These are phyloP conservation scores for Rhynchopsitta pachyrhyncha DNA, from an alignment of 2,113 vertebrate genomes.

Conservation along the genomic window DNA sequence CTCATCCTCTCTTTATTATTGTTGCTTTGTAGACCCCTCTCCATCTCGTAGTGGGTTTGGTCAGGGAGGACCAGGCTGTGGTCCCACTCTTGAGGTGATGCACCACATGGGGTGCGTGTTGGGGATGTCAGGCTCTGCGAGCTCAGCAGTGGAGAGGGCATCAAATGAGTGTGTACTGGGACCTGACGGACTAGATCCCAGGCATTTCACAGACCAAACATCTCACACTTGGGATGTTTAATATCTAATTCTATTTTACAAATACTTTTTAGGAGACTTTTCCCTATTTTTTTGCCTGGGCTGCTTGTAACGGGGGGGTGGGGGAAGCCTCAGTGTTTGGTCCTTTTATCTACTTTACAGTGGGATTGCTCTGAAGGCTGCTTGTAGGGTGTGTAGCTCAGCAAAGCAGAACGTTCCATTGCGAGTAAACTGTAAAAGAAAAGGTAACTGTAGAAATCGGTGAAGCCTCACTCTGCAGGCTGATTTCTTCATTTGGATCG, in stretches of 20 bases:
- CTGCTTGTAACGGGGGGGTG: not conserved
- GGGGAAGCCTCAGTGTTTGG: not conserved
- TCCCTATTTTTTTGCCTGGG: not conserved
- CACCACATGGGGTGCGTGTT: not conserved
- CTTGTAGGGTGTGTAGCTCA: not conserved
- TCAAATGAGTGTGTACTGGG: not conserved
- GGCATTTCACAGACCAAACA: not conserved
- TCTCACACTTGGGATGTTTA: not conserved
- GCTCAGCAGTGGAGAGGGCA: not conserved
- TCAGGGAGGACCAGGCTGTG: not conserved
- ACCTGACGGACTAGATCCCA: not conserved
- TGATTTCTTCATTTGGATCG: not conserved
- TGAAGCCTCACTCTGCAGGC: not conserved
- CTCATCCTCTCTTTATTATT: not conserved
- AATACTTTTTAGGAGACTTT: not conserved
- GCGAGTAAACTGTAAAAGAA: not conserved
- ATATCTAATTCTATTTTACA: not conserved
- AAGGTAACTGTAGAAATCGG: not conserved
- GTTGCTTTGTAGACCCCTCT: not conserved
- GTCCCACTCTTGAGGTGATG: not conserved
- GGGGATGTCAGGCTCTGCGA: not conserved
- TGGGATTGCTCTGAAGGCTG: not conserved
- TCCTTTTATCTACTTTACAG: not conserved
- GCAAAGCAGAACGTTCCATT: not conserved
- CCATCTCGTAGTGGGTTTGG: rapidly evolving